These are phyloP conservation scores for Serilophus lunatus DNA, from an alignment of 2,113 vertebrate species.

Conservation along the genomic window DNA sequence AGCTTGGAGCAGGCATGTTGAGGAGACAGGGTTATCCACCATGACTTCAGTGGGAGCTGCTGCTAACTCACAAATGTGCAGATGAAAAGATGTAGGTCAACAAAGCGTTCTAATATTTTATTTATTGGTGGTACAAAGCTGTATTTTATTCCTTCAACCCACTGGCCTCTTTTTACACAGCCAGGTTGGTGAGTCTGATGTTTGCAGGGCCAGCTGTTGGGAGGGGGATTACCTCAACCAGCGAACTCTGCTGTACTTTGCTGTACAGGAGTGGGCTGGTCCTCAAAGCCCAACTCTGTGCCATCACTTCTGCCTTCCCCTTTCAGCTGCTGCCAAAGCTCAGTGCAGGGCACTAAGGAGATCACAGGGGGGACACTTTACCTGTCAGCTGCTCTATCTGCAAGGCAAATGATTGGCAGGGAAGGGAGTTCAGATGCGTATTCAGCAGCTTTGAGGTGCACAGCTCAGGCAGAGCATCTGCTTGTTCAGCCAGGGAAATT, in stretches of 20 bases:
- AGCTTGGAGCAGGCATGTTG: not conserved
- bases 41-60: not conserved
- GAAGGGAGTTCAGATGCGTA: fast-evolving
- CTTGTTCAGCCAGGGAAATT: not conserved
- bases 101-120: not conserved
- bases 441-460: fast-evolving
- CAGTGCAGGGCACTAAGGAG: not conserved
- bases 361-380: not conserved
- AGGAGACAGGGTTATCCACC: not conserved
- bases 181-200: not conserved
- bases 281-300: not conserved
- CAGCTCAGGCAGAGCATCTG: not conserved
- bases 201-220: not conserved
- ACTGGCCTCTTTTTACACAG: not conserved
- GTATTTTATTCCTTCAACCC: not conserved
- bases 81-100: not conserved
- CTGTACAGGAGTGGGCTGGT: fast-evolving
- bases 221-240: not conserved
- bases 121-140: not conserved
- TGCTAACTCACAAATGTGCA: not conserved
- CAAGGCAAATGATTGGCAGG: not conserved
- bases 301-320: not conserved
- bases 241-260: not conserved
- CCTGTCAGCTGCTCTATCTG: not conserved
- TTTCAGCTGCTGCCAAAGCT: not conserved